phyloP scores from a whole-genome alignment of 1,140 invertebrate genomes.

The Apis dorsata region DNA sequence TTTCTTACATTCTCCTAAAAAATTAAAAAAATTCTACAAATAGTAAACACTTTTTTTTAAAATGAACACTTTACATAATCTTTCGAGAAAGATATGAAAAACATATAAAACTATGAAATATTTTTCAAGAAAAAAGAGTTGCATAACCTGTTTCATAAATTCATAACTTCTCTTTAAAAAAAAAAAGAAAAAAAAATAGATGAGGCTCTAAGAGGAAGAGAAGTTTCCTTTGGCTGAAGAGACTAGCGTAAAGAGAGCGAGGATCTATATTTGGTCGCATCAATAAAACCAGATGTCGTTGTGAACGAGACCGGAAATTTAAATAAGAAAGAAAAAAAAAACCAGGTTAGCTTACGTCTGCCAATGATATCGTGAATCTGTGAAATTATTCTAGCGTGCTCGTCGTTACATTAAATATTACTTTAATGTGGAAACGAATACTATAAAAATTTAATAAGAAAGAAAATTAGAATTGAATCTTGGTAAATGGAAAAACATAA shows the following conservation, averaged over 20 bases:
- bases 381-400: neutral
- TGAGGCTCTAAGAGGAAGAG: neutral
- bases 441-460: constrained; percentile 1
- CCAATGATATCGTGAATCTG: neutral
- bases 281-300: neutral
- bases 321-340: neutral
- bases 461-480: neutral
- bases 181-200: neutral
- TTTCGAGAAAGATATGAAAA: neutral
- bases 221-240: neutral
- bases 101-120: neutral
- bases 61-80: neutral
- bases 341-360: neutral
- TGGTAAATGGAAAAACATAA: neutral
- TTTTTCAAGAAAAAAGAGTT: neutral
- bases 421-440: neutral
- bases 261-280: neutral
- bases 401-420: constrained; percentile 3
- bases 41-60: too few species aligned
- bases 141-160: neutral
- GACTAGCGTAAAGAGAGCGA: neutral
- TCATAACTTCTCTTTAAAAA: neutral
- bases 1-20: neutral
- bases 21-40: neutral
- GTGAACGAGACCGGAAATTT: constrained; percentile 2